Base-by-base conservation (phyloP, 1,140 invertebrate genomes). In the Aricia agestis region DNA sequence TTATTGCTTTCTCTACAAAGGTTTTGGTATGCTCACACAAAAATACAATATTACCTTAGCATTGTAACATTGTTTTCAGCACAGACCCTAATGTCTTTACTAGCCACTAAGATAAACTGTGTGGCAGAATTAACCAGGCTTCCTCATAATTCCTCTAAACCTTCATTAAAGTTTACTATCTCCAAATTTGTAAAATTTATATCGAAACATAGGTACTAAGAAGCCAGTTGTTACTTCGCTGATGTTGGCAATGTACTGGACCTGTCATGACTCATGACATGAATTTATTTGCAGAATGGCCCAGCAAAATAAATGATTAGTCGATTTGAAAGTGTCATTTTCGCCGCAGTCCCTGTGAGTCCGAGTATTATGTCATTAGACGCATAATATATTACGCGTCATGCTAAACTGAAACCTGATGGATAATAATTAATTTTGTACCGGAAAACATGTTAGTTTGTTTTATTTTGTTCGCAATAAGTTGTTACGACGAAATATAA, bases 271-370 rank as follows among this genome's bases (percentile, higher is more conserved):
- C 25, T 25, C 25, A 25, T 15, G 15, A 59, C 58, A 59, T 59
- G n/a, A 17, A 59, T 19, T 18, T 59, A 45, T 45, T 65, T 13
- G 41, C 19, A 57, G 66, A 72, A 68, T 68, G 15, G 32, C 18
- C 10, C 66, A n/a, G 9, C 13, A 32, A 45, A 36, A 71, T 59
- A 72, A 72, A 72, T 68, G 71, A 72, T 68, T 42, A 11, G 58
- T 68, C 68, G 59, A 72, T 59, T 65, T 65, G 67, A 68, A 68
- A 68, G 66, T 68, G 66, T 68, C 70, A 72, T 25, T 61, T 68
- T 15, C 66, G 58, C 57, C 25, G 13, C 32, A 17, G 36, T 36
- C 66, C 36, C 59, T 67, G 66, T 42, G 17, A 57, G 65, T 45
- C 36, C 52, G 45, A 61, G 66, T 67, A 67, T 45, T 45, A 67